Base-by-base conservation (phyloP, 2,113 vertebrate genomes). In the Cyanistes caeruleus region DNA sequence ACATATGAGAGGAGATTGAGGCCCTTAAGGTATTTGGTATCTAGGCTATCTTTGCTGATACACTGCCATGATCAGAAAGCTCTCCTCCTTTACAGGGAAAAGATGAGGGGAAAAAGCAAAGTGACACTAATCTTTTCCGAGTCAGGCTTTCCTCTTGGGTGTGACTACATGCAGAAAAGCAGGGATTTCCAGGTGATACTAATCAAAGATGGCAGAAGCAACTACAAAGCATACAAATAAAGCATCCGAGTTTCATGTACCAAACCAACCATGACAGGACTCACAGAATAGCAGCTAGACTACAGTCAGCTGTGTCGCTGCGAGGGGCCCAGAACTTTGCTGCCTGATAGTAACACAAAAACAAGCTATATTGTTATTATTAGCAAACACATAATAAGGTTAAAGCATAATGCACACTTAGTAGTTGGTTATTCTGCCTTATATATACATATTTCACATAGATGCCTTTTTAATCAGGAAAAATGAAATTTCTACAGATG, bases 111-210 rank as follows among this genome's bases (percentile, higher is more conserved):
- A 37, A 83, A 94, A 92, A 84, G 92, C 90, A 77, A 95, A 96
- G 86, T 97, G 95, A 97, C 94, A 65, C 67, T 97, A 97, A 97
- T 96, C 74, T 94, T 94, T 96, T 96, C 88, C 84, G 90, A 97
- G 92, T 80, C 75, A 44, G 86, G 74, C 93, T 94, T 97, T 92
- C 83, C 86, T 96, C 95, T 90, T 96, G 95, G 91, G 92, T 96
- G 95, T 96, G 90, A 97, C 95, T 96, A 87, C 89, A 96, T 39
- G 51, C 58, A 96, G 95, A 94, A 94, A 93, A 95, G 78, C 94
- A 91, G 80, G 78, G 84, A 84, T 95, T 96, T 97, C 90, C 90
- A 97, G 96, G 92, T 93, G 93, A 96, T 81, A 55, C 49, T 96
- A 97, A 97, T 97, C 81, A 89, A 95, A 95, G 81, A 86, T 81